Conservation (phyloP, 1,140 invertebrate species). For the Xylocopa sonorina region DNA sequence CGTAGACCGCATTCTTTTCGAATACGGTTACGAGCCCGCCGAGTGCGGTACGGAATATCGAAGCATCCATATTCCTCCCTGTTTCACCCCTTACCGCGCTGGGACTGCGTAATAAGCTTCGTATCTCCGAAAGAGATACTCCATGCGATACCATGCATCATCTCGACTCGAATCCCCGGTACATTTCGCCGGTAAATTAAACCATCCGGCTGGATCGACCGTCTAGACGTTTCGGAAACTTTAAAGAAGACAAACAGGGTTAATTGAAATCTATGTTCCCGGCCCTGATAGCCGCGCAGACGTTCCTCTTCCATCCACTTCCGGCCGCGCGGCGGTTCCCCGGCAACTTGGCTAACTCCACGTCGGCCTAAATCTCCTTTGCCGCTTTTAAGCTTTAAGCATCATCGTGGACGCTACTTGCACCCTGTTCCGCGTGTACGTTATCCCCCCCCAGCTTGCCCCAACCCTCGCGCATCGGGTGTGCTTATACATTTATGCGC, state of each 20-base stretch:
- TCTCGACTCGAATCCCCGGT: too few relatives aligned
- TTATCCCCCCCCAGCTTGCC: too few relatives aligned
- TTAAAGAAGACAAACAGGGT: neutral
- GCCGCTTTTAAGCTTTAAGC: constrained; percentile 40
- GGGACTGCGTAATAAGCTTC: neutral
- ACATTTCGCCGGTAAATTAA: neutral
- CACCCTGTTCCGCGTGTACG: constrained; percentile 6
- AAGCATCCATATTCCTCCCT: neutral
- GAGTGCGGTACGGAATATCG: constrained; percentile 3
- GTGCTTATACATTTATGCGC: constrained; percentile 31
- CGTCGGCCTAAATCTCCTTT: constrained; percentile 39
- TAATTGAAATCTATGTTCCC: neutral
- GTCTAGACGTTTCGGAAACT: too few relatives aligned
- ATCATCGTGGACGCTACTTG: constrained; percentile 45
- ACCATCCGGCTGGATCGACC: neutral
- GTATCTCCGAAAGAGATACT: too few relatives aligned
- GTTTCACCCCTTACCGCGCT: neutral
- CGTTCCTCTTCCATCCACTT: constrained; percentile 14
- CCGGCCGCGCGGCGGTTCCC: too few relatives aligned
- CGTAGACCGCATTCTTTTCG: constrained; percentile 33
- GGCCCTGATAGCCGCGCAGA: neutral
- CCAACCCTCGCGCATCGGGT: too few relatives aligned
- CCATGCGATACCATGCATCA: too few relatives aligned
- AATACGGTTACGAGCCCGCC: constrained; percentile 35
- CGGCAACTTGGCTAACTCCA: constrained; percentile 27